Percentiles rank a stretch among this genome's conserved stretches.
These are phyloP conservation scores for Varecia variegata DNA, from an alignment of 2,797 vertebrate genomes.

Conservation along the genomic window DNA sequence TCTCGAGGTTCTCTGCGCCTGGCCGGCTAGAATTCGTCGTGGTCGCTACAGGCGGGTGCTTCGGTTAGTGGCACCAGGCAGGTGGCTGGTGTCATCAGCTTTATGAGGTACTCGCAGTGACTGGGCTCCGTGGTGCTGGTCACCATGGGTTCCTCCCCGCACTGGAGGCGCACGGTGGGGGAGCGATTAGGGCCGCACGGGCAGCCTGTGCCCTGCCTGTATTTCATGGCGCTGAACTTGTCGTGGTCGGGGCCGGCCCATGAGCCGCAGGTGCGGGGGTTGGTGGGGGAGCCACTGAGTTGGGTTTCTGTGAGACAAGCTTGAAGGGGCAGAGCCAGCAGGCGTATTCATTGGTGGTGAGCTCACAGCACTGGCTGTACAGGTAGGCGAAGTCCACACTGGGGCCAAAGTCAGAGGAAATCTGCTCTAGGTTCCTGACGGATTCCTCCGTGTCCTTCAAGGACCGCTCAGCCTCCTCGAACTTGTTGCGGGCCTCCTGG, in stretches of 20 bases:
- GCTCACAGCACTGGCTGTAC: conserved; percentile 93
- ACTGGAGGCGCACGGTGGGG: conserved; percentile 83
- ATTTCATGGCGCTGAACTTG: conserved; percentile 91
- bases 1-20: neutral
- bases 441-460: conserved; percentile 92
- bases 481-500: conserved; percentile 89
- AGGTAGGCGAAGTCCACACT: conserved; percentile 91
- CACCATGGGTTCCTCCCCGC: too few relatives aligned
- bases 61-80: conserved; percentile 84
- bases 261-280: conserved; percentile 90
- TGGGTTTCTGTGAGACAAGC: conserved; percentile 92
- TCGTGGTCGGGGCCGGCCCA: conserved; percentile 91
- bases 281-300: conserved; percentile 92
- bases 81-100: conserved; percentile 91
- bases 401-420: conserved; percentile 93
- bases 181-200: conserved; percentile 95
- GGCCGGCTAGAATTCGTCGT: conserved; percentile 85
- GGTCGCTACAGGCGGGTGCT: neutral
- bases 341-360: conserved; percentile 91
- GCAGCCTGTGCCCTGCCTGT: conserved; percentile 94
- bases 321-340: conserved; percentile 94
- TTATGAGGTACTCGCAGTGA: conserved; percentile 95
- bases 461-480: conserved; percentile 88
- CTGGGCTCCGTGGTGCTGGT: conserved; percentile 91
- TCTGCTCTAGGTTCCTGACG: conserved; percentile 92